Conservation (phyloP, 2,888 invertebrate species). For the Archips crataeganus region DNA sequence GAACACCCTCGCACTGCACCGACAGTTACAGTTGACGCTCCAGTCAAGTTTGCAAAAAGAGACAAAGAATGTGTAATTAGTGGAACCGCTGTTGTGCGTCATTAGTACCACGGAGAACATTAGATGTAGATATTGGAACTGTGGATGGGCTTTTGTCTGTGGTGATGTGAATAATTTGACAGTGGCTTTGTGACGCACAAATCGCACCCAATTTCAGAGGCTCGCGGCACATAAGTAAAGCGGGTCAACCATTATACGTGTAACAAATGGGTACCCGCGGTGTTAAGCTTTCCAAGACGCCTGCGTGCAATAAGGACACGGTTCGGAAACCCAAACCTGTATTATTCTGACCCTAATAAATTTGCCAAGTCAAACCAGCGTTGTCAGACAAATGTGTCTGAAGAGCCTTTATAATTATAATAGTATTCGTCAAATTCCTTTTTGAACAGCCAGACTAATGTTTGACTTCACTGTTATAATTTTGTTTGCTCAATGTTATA, state of each 20-base stretch:
- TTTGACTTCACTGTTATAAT: neutral
- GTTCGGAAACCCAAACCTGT: constrained; percentile 80
- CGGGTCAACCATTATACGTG: constrained; percentile 82
- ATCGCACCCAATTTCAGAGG: constrained; percentile 72
- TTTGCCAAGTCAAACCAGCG: constrained; percentile 79
- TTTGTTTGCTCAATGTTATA: too few relatives aligned
- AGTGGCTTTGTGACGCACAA: constrained; percentile 64
- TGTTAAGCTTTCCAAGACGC: constrained; percentile 65
- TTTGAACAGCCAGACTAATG: neutral
- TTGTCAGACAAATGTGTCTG: constrained; percentile 80
- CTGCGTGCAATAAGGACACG: constrained; percentile 77
- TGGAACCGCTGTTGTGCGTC: constrained; percentile 6
- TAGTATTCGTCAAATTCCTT: constrained; percentile 7
- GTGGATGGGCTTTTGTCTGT: constrained; percentile 52
- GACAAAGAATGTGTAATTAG: constrained; percentile 38
- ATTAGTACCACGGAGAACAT: constrained; percentile 3
- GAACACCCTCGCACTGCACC: constrained; percentile 73
- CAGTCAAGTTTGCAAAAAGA: constrained; percentile 62
- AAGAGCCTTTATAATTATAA: constrained; percentile 54
- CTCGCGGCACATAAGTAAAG: constrained; percentile 73
- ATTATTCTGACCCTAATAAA: constrained; percentile 85
- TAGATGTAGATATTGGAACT: constrained; percentile 12
- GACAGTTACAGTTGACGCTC: constrained; percentile 72
- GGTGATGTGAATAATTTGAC: constrained; percentile 60
- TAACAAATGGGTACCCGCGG: constrained; percentile 78